Base-by-base conservation (phyloP, 2,888 invertebrate genomes). In the Philaethria dido region DNA sequence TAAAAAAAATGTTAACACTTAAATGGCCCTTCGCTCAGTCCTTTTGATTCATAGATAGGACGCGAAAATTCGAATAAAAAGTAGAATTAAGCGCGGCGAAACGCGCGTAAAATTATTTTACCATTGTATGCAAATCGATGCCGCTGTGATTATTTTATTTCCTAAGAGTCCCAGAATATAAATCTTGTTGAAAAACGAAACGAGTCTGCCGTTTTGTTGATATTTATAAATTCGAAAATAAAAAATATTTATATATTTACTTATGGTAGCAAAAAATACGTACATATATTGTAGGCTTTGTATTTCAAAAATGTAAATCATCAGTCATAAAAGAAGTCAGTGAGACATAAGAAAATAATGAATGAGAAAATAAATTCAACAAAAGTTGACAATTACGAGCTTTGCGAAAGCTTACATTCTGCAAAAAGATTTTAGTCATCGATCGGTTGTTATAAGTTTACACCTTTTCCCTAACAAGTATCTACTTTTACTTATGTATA, bases 31-130 rank as follows among this genome's bases (percentile, higher is more conserved):
- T 81, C 81, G 82, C 83, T 80, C 85, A 83, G 86, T 80, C 83
- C 78, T 85, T 87, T 89, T 89, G 92, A 92, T 92, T 89, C 91
- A 89, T 92, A 92, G 92, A 92, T 92, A 92, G 88, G 88, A 84
- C 85, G 85, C 86, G 84, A 86, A 89, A 90, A 86, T 83, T 85
- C 85, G 85, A 88, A 92, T 89, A 92, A 92, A 92, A 92, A 91
- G 89, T 88, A 91, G 84, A 92, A 90, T 90, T 89, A 91, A 92
- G 83, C 90, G 88, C 89, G 87, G 87, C 88, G 89, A 90, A 91
- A 92, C 91, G 89, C 92, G 92, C 92, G 92, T 92, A 92, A 92
- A 92, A 92, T 92, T 92, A 92, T 92, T 92, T 92, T 92, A 89
- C 92, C 92, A 92, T 92, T 92, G 92, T 92, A 92, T 92, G 92